Conservation (phyloP, 2,888 invertebrate species). For the Idaea aversata region DNA sequence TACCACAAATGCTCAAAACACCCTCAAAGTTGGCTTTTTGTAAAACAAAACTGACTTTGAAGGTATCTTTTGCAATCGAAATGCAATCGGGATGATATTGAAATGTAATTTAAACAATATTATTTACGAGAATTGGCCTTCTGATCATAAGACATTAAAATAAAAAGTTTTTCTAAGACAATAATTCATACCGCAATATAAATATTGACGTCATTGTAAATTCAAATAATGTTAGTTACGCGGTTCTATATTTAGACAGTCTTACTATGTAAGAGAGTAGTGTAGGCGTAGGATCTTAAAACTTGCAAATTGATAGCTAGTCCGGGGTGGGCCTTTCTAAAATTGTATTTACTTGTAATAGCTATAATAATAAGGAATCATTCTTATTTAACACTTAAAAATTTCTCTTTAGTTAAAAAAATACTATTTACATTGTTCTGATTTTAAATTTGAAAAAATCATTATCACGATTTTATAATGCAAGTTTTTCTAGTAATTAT, state of each 20-base stretch:
- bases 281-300: slow-evolving; percentile 50
- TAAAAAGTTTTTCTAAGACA: neutral
- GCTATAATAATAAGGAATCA: slow-evolving; percentile 17
- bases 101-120: no score
- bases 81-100: no score
- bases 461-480: no score
- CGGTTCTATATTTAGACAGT: slow-evolving; percentile 22
- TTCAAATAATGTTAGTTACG: slow-evolving; percentile 25
- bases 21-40: no score
- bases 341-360: slow-evolving; percentile 34
- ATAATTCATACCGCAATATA: slow-evolving; percentile 3
- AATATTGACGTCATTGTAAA: slow-evolving; percentile 5
- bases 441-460: no score
- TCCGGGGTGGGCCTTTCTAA: slow-evolving; percentile 47
- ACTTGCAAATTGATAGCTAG: slow-evolving; percentile 46
- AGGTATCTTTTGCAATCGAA: no score
- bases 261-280: slow-evolving; percentile 41
- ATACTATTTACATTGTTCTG: neutral
- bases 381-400: neutral
- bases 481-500: no score
- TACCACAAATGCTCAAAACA: no score
- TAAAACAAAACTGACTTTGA: no score
- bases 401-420: neutral
- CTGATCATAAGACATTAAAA: neutral
- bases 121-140: no score